These are phyloP conservation scores for Aphis gossypii DNA, from an alignment of 1,140 invertebrate species.

Conservation along the genomic window DNA sequence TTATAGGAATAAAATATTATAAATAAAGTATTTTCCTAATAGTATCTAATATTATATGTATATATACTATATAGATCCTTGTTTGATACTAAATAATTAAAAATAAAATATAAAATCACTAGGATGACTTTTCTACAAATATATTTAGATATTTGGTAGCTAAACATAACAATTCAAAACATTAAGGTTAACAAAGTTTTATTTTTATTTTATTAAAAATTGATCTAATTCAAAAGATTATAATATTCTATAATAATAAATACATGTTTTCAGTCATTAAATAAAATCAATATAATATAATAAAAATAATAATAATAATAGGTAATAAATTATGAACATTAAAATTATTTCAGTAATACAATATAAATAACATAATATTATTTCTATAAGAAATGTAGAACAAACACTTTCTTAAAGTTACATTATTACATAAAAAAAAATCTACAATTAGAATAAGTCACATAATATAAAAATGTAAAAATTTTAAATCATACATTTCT, in stretches of 20 bases:
- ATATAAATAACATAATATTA: background rate
- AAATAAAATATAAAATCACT: background rate
- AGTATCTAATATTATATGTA: background rate
- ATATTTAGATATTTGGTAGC: background rate
- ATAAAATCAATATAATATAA: background rate
- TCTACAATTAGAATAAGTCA: background rate
- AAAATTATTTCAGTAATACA: background rate
- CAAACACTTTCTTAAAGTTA: background rate
- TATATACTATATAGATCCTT: background rate
- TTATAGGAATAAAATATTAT: background rate
- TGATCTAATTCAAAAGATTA: background rate
- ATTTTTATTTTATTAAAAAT: conserved; percentile 15
- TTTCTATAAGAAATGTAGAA: background rate
- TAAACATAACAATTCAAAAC: background rate
- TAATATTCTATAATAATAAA: conserved; percentile 3
- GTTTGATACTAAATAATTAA: background rate
- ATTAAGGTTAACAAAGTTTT: background rate
- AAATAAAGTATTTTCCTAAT: background rate
- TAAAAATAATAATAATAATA: background rate
- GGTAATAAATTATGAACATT: background rate
- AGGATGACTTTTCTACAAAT: background rate
- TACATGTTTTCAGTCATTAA: conserved; percentile 23
- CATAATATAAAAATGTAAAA: background rate
- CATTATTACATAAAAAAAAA: background rate
- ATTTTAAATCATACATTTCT: background rate